Evolutionary conservation across 1,140 invertebrate genomes (phyloP), one percentile per base, ranked within the genome.

Genomic region (Aphelenchoides fujianensis): DNA sequence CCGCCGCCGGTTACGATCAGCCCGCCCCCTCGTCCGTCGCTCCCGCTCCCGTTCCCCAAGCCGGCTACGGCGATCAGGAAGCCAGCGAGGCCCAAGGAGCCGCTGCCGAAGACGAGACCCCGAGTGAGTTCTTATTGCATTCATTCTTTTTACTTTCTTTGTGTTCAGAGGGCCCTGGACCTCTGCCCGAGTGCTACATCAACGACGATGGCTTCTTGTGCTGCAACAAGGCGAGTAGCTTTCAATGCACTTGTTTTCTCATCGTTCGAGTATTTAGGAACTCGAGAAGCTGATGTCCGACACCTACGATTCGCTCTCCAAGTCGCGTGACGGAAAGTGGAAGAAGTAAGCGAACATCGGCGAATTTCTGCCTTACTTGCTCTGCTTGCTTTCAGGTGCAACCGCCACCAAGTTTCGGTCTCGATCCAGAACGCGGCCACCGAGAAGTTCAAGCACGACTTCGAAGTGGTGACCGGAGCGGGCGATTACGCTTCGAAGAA

Each of bases 171-270:
- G 12, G 7, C 12, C 63, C 1, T 30, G 0, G 31, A 66, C 75
- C 75, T 32, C n/a, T 80, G 3, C 27, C 71, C 12, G 71, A 28
- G 41, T 76, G 75, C 54, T 76, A 77, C 31, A 37, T 80, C 7
- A 79, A 76, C 59, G 61, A 48, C 32, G 75, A 76, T 32, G 75
- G 75, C 5, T 76, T 76, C 78, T 79, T 76, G 75, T 76, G 75
- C 31, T 76, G 75, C 35, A 68, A 66, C 41, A 76, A 69, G 30
- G 63, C 36, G 36, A 61, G 59, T 61, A 27, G 59, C 16, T 31
- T 19, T 27, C 31, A 61, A 30, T 12, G n/a, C 19, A n/a, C 36
- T n/a, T n/a, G 59, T 61, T 59, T 31, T 30, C n/a, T 61, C 16
- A 19, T 16, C n/a, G 31, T n/a, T 61, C n/a, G 19, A n/a, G n/a